Conservation (phyloP, 2,113 vertebrate species). For the Notarius quadriscutis region DNA sequence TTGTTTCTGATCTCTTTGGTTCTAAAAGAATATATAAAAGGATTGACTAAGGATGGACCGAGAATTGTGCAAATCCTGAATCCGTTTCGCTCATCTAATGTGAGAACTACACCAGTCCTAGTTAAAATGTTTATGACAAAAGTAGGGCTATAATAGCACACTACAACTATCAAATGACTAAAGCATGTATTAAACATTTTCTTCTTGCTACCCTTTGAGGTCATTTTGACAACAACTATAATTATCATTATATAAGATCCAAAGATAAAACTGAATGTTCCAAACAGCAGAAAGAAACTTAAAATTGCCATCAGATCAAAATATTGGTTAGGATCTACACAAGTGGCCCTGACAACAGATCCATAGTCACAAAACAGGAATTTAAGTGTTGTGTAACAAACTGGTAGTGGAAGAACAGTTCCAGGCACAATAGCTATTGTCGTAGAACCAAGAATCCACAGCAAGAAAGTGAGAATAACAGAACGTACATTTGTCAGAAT, state of each 20-base stretch:
- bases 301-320: conserved; percentile 40
- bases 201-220: conserved; percentile 38
- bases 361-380: conserved; percentile 56
- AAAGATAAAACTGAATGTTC: conserved; percentile 52
- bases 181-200: conserved; percentile 57
- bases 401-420: conserved; percentile 38
- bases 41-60: conserved; percentile 56
- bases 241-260: conserved; percentile 47
- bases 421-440: conserved; percentile 16
- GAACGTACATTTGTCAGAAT: conserved; percentile 49
- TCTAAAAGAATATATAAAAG: conserved; percentile 57
- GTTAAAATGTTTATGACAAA: conserved; percentile 48
- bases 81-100: conserved; percentile 28
- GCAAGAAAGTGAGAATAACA: conserved; percentile 4
- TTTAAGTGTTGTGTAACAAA: conserved; percentile 43
- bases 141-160: conserved; percentile 50
- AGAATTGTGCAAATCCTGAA: conserved; percentile 42
- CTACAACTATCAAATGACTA: conserved; percentile 57
- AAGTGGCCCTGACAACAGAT: conserved; percentile 45
- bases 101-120: conserved; percentile 52
- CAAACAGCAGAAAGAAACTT: conserved; percentile 48
- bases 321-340: conserved; percentile 50
- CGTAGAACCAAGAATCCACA: conserved; percentile 48
- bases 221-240: conserved; percentile 36
- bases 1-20: conserved; percentile 54